These are phyloP conservation scores for Aproaerema taeniolella DNA, from an alignment of 2,888 invertebrate species.

Conservation along the genomic window DNA sequence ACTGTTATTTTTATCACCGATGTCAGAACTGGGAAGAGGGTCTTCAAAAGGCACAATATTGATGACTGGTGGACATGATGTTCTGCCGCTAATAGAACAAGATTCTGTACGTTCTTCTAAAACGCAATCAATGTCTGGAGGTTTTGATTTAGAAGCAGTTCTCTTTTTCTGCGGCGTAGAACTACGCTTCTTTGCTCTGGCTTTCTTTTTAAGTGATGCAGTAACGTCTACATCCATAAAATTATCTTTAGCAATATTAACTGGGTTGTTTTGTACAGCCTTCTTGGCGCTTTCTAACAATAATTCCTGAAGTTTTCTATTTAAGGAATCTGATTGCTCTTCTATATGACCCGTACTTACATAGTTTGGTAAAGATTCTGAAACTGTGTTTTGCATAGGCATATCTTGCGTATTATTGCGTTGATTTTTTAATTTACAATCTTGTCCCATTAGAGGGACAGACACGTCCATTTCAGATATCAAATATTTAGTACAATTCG, in stretches of 20 bases:
- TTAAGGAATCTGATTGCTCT: conserved; percentile 39
- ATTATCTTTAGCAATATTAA: conserved; percentile 19
- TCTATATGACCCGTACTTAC: conserved; percentile 33
- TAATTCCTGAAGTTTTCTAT: conserved; percentile 44
- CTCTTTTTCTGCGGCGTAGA: conserved; percentile 49
- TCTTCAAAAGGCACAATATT: conserved; percentile 23
- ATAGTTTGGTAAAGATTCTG: conserved; percentile 43
- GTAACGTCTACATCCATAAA: conserved; percentile 20
- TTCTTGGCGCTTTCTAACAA: conserved; percentile 60
- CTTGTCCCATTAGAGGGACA: conserved; percentile 52
- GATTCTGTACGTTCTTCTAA: conserved; percentile 48
- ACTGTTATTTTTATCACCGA: conserved; percentile 5
- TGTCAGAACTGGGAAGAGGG: too few species aligned
- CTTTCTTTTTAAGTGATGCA: conserved; percentile 20
- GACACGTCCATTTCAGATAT: conserved; percentile 43
- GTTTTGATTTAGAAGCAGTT: conserved; percentile 16
- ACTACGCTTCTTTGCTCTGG: conserved; percentile 36
- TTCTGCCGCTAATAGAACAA: conserved; percentile 38
- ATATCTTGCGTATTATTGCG: conserved; percentile 18
- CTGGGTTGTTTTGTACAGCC: conserved; percentile 14
- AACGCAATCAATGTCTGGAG: conserved; percentile 26
- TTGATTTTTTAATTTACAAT: conserved; percentile 34
- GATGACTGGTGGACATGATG: conserved; percentile 49
- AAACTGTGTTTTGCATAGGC: conserved; percentile 25
- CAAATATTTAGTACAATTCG: conserved; percentile 34